Percentiles rank a stretch among this genome's conserved stretches.
Conservation (phyloP, 2,113 vertebrate genomes). For the Xiphophorus maculatus region DNA sequence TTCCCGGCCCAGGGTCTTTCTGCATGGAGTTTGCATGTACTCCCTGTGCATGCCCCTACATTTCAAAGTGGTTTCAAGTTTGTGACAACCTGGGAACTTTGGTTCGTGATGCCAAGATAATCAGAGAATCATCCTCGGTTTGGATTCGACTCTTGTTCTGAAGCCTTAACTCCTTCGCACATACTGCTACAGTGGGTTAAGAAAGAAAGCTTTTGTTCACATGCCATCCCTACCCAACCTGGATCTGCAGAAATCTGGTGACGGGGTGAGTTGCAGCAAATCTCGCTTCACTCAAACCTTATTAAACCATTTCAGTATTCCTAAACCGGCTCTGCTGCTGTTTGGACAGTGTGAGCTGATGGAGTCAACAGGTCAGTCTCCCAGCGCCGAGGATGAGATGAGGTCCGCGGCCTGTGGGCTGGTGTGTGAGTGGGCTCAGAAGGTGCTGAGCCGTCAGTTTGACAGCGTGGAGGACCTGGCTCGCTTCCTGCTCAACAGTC, state of each 20-base stretch:
- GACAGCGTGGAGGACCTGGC: slow-evolving; percentile 94
- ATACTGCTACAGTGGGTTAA: slow-evolving; percentile 98
- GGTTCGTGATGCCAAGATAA: too few species aligned
- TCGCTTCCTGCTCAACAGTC: slow-evolving; percentile 97
- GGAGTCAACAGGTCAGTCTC: slow-evolving; percentile 89
- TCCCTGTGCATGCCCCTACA: too few species aligned
- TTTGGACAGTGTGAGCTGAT: slow-evolving; percentile 90
- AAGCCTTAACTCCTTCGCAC: slow-evolving; percentile 88
- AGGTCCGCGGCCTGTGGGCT: slow-evolving; percentile 93
- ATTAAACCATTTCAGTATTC: neutral
- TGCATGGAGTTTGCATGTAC: too few species aligned
- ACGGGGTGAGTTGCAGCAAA: slow-evolving; percentile 85
- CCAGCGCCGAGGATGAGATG: slow-evolving; percentile 92
- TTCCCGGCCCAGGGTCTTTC: too few species aligned
- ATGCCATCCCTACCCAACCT: slow-evolving; percentile 97
- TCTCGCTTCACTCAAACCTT: neutral
- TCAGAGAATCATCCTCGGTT: too few species aligned
- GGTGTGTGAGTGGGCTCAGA: slow-evolving; percentile 98
- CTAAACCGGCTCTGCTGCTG: slow-evolving; percentile 30
- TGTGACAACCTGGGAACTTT: too few species aligned
- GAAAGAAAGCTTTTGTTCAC: slow-evolving; percentile 99
- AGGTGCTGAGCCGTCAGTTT: slow-evolving; percentile 97
- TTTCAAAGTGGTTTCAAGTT: too few species aligned
- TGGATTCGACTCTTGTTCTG: neutral
- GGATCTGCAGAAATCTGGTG: slow-evolving; percentile 95